phyloP scores from a whole-genome alignment of 2,113 vertebrate genomes.

The Ciconia stormi region DNA sequence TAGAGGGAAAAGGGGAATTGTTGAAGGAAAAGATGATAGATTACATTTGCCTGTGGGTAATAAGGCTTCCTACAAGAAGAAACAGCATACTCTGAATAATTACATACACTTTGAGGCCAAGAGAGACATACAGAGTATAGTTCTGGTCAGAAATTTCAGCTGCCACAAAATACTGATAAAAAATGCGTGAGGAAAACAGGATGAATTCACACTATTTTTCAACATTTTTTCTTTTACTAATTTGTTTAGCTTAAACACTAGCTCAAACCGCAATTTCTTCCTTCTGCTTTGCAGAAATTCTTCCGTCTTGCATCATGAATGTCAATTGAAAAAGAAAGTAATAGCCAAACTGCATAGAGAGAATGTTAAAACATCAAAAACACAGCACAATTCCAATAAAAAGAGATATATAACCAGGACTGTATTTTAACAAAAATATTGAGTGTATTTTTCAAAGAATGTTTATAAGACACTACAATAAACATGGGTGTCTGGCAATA shows the following conservation, averaged over 20 bases:
- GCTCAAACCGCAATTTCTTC: background rate
- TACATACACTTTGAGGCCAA: background rate
- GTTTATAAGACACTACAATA: background rate
- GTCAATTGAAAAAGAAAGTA: background rate
- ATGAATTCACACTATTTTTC: background rate
- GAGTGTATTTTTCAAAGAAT: background rate
- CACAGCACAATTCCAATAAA: background rate
- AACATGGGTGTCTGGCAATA: background rate
- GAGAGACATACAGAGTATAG: background rate
- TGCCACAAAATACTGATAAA: background rate
- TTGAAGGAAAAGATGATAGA: conserved; percentile 7
- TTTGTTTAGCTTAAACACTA: background rate
- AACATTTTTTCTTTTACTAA: background rate
- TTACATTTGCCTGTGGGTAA: conserved; percentile 15
- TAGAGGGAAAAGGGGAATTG: background rate
- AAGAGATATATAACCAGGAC: background rate
- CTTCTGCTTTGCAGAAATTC: background rate
- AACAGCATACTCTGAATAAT: background rate
- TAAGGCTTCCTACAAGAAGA: conserved; percentile 2
- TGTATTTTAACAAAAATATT: background rate
- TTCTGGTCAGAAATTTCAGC: background rate
- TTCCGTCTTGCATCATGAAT: background rate
- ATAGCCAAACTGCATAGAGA: background rate
- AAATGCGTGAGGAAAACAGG: background rate
- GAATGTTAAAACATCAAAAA: background rate